Conservation (phyloP, 2,113 vertebrate genomes). For the Terrapene triunguis region DNA sequence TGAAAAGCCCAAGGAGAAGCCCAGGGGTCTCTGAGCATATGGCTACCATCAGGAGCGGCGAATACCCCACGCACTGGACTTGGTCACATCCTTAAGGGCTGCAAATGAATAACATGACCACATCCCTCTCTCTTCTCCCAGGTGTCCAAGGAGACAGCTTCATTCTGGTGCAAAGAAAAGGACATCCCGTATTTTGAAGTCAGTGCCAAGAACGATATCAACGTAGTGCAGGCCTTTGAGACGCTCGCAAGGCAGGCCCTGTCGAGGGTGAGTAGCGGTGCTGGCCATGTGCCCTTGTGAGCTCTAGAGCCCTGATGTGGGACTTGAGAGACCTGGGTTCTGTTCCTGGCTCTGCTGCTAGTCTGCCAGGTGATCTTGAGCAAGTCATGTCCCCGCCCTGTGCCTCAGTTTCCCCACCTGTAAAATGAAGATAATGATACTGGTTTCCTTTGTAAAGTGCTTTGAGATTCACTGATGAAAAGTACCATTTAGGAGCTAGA, state of each 20-base stretch:
- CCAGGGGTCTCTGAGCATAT: not conserved
- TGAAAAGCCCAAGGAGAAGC: not conserved
- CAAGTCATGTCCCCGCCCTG: not conserved
- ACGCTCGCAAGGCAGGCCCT: constrained; percentile 79
- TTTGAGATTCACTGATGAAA: not conserved
- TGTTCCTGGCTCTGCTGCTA: not conserved
- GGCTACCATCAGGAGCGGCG: not conserved
- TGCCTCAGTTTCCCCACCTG: not conserved
- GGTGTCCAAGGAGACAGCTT: constrained; percentile 77
- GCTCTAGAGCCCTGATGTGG: too few species aligned
- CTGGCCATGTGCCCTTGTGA: fast-evolving
- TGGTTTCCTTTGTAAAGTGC: not conserved
- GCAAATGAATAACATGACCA: not conserved
- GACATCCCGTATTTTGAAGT: constrained; percentile 86
- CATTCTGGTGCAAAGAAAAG: constrained; percentile 83
- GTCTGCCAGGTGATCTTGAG: not conserved
- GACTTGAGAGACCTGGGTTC: not conserved
- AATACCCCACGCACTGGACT: not conserved
- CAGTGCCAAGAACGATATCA: constrained; percentile 85
- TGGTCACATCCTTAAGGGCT: fast-evolving
- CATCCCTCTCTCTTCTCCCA: not conserved
- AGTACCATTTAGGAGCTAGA: not conserved
- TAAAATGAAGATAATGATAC: not conserved
- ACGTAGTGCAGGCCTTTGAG: constrained; percentile 84
- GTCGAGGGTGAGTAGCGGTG: constrained; percentile 72